These are phyloP conservation scores for Mythimna albipuncta DNA, from an alignment of 2,888 invertebrate genomes.

Conservation along the genomic window DNA sequence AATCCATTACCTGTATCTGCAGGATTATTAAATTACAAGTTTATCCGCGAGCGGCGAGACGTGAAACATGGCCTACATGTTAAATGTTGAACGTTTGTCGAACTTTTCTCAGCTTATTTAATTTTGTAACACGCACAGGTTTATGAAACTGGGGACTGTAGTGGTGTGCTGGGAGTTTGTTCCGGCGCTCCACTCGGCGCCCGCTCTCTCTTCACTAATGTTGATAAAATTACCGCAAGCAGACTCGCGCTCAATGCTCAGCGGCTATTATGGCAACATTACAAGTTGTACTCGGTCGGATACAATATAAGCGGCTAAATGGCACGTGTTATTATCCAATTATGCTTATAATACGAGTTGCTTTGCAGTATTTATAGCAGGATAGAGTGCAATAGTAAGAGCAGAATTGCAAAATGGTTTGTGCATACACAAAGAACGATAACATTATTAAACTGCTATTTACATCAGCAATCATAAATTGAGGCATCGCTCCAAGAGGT, in stretches of 20 bases:
- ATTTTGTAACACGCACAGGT: slow-evolving; percentile 32
- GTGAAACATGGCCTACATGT: slow-evolving; percentile 22
- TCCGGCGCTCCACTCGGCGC: background rate
- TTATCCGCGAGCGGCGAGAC: slow-evolving; percentile 28
- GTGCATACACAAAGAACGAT: too few relatives aligned
- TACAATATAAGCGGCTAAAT: background rate
- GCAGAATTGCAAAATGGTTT: background rate
- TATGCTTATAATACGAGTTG: background rate
- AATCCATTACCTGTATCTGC: slow-evolving; percentile 52
- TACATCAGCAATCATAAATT: background rate
- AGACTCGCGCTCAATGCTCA: background rate
- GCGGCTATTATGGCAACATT: background rate
- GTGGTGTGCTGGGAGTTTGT: slow-evolving; percentile 2
- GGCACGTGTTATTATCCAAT: background rate
- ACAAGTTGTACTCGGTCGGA: background rate
- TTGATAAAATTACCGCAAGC: slow-evolving; percentile 1
- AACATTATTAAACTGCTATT: background rate
- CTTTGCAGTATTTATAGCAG: background rate
- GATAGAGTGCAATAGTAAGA: background rate
- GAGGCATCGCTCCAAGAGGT: background rate
- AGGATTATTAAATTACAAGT: slow-evolving; percentile 48
- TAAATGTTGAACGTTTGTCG: slow-evolving; percentile 18
- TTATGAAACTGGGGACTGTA: slow-evolving; percentile 14
- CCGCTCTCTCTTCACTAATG: slow-evolving; percentile 10
- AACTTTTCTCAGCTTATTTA: slow-evolving; percentile 45